Base-by-base conservation (phyloP, 2,888 invertebrate species). In the Athripsodes cinereus region DNA sequence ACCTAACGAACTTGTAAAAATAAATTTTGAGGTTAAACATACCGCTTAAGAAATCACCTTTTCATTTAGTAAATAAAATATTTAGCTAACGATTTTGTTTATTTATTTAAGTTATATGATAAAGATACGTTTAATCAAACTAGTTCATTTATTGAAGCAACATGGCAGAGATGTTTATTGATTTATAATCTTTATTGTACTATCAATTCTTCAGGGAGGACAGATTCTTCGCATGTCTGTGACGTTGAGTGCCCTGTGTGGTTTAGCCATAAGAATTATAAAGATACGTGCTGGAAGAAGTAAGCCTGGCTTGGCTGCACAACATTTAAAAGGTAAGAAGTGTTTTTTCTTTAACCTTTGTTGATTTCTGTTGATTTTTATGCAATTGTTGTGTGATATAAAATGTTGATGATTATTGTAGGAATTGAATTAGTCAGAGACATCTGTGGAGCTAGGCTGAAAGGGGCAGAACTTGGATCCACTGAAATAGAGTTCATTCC, bases 211-310 rank as follows among this genome's bases (percentile, higher is more conserved):
- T 62, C 65, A 92, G 92, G 96, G 96, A 58, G 96, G 96, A 0
- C 96, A 96, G 78, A 90, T 95, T 61, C 75, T 96, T 22, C 81
- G 96, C 58, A 86, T 90, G 69, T 84, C 93, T 0, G 74, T 92
- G 21, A 84, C 89, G 8, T 72, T 95, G 22, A 92, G 93, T 69
- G 87, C 88, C 59, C 77, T 96, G 52, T 76, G 87, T 54, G 75
- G 81, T 40, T 81, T 84, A 54, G 88, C 92, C 0, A 79, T 95
- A 26, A 80, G 80, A 63, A 84, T 96, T 2, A 73, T 70, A 10
- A 93, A 92, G 62, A 95, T 96, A 65, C 78, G 96, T 67, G 88
- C 88, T 2, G 87, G 88, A 1, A 81, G 95, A 35, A 81, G 82
- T 20, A 91, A 88, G 66, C 90, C 93, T 3, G 96, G 96, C 0